Base-by-base conservation (phyloP, 2,113 vertebrate species). In the Ciconia stormi region DNA sequence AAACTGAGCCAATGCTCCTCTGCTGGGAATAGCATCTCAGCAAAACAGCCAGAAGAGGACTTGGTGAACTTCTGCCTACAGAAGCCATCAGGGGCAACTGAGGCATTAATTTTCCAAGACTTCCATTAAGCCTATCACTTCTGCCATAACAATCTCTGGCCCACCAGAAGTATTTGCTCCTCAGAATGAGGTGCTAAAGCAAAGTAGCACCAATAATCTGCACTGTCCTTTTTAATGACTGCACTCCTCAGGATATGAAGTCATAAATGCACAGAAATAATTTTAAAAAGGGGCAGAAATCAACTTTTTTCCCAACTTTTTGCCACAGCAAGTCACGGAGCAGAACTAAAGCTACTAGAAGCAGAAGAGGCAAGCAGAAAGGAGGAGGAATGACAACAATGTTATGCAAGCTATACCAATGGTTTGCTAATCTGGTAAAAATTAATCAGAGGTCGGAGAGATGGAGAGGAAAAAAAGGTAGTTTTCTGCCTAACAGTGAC, bases 391-490 rank as follows among this genome's bases (percentile, higher is more conserved):
- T 15, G 8, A 92, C 50, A 92, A 90, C 0, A 1, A 70, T 15
- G 32, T 73, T 78, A 87, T 1, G 5, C 19, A 80, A 89, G 38
- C 22, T 70, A 49, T 13, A 65, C 19, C 70, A 73, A 38, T 23
- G 27, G 44, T 56, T 89, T 95, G 77, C 65, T 87, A 55, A 77
- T 16, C 42, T 59, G n/a, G 59, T 59, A 91, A 94, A 96, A 95
- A 78, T 52, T 93, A 92, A 91, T 78, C 76, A 70, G 80, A 83
- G 16, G 38, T 36, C 27, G 4, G 21, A 65, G 46, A 67, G 55
- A 90, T 9, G 34, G 38, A 76, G 10, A n/a, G 16, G 1, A 23
- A 47, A 81, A 56, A 72, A 69, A 50, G 22, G 55, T 56, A 40
- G 32, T 78, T 67, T 95, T 71, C 61, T 89, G 30, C 32, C 30